Conservation (phyloP, 2,113 vertebrate genomes). For the Psittacus erithacus region DNA sequence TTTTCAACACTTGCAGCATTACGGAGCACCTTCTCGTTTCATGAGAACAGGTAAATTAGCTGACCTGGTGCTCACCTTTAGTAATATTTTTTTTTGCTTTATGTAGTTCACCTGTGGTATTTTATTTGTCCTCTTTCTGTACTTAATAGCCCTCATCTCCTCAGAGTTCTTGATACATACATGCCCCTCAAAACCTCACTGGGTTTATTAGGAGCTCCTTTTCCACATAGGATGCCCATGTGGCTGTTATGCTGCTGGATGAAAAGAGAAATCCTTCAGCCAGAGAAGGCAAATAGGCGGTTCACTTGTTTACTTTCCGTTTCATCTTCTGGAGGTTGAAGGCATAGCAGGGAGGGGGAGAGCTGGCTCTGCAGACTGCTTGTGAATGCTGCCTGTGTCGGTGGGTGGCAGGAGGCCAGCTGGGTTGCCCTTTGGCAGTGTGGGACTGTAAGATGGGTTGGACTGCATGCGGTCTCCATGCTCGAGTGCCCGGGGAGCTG, state of each 20-base stretch:
- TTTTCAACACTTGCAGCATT: not conserved
- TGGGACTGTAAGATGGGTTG: not conserved
- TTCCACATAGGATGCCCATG: not conserved
- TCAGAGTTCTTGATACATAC: not conserved
- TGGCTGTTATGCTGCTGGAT: not conserved
- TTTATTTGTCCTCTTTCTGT: not conserved
- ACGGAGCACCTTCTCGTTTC: fast-evolving
- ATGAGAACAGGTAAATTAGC: not conserved
- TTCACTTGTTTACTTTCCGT: not conserved
- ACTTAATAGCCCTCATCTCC: not conserved
- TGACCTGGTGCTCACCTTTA: not conserved
- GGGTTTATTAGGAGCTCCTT: not conserved
- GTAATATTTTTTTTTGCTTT: not conserved
- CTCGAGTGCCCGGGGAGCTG: not conserved
- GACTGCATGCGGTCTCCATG: not conserved
- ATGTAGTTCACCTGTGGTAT: not conserved
- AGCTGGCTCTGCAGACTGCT: not conserved
- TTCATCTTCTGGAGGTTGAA: not conserved
- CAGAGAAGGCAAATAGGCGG: not conserved
- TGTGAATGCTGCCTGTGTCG: not conserved
- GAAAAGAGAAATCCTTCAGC: not conserved
- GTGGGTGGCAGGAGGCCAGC: conserved; percentile 18
- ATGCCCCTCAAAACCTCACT: not conserved
- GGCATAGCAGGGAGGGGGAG: not conserved
- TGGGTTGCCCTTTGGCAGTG: not conserved